Evolutionary conservation across 2,113 vertebrate species (phyloP).

Genomic region (Porphyrio hochstetteri): DNA sequence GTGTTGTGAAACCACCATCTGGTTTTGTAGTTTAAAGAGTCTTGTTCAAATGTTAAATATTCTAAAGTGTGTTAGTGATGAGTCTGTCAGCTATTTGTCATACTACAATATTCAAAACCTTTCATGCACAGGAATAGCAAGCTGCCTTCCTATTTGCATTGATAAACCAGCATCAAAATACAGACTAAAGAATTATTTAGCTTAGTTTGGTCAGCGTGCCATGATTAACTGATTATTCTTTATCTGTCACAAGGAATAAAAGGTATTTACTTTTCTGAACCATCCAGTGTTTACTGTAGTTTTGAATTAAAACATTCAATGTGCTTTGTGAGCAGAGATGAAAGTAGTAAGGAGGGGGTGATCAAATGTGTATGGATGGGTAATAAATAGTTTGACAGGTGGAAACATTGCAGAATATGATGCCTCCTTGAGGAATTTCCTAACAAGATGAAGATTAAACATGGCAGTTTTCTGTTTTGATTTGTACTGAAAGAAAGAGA

Average conservation of each 20-base stretch:
- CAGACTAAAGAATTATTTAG: neutral
- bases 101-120: constrained; percentile 8
- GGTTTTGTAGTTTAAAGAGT: constrained; percentile 48
- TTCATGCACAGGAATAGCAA: neutral
- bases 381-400: neutral
- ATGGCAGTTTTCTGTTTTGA: constrained; percentile 52
- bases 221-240: neutral
- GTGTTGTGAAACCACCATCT: constrained; percentile 44
- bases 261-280: neutral
- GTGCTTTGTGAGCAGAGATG: neutral
- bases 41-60: constrained; percentile 29
- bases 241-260: neutral
- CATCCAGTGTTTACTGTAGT: neutral
- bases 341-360: neutral
- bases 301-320: neutral
- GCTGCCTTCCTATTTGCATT: neutral
- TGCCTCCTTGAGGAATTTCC: constrained; percentile 40
- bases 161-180: neutral
- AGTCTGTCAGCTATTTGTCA: constrained; percentile 19
- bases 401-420: neutral
- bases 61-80: constrained; percentile 25
- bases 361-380: neutral
- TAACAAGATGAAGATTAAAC: constrained; percentile 33
- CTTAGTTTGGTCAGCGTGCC: neutral
- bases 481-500: constrained; percentile 58